Base-by-base conservation (phyloP, 2,797 vertebrate species). In the Microcaecilia unicolor region DNA sequence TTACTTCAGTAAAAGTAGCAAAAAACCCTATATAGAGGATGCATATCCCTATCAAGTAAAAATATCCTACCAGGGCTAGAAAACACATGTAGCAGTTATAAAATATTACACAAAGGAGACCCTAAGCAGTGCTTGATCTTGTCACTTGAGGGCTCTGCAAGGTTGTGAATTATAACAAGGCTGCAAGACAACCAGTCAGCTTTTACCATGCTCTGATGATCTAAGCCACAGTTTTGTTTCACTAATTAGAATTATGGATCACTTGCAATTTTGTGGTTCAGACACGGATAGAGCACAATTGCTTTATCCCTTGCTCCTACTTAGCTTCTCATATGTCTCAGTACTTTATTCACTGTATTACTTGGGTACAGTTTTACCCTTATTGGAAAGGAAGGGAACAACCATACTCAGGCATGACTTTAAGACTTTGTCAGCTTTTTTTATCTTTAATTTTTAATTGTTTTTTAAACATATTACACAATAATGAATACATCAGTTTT, bases 131-230 rank as follows among this genome's bases (percentile, higher is more conserved):
- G 25, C 50, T 48, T 4, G 33, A 18, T 8, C 33, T 17, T 12
- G 50, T 80, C 91, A 87, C 72, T 73, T 67, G 90, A 71, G 80
- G 89, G 78, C 89, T 66, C 85, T 81, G 60, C 66, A 76, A 66
- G 59, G 81, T 75, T 58, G 55, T 67, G 56, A 63, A 84, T 78
- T n/a, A n/a, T 31, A 16, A 9, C 17, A 10, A 9, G 6, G 3
- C 35, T 12, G 34, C 16, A 2, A 28, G 41, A 9, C 6, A 18
- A 22, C n/a, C 20, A 17, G 5, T 0, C 0, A 0, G 0, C 21
- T 4, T 2, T 4, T 21, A 23, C 8, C 7, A 6, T 15, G 21
- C 17, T 19, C 23, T 24, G 7, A 5, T 10, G 23, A 36, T 37
- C 18, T 29, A 51, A 47, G 39, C 20, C 33, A 38, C 50, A 51